Base-by-base conservation (phyloP, 2,113 vertebrate genomes). In the Prolemur simus region DNA sequence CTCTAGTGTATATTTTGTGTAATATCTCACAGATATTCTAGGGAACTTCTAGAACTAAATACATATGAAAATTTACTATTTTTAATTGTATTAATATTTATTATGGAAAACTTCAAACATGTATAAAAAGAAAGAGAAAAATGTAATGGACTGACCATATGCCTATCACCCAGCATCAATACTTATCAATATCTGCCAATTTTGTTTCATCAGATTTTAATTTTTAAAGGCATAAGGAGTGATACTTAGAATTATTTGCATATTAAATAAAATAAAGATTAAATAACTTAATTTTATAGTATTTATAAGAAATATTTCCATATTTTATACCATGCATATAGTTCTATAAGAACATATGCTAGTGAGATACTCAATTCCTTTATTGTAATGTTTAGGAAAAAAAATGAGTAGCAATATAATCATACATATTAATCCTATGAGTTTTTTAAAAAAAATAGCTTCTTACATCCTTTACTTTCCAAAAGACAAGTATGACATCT, bases 221-320 rank as follows among this genome's bases (percentile, higher is more conserved):
- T 81, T 93, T 91, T 60, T 78, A 49, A 88, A 95, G 84, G 47
- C 68, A 87, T 8, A 92, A 34, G 18, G 39, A 86, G 8, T 47
- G n/a, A 52, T 74, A 74, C 47, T 85, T 39, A 84, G 54, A 66
- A 93, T 34, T 74, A 63, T 56, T 60, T 78, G 27, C 32, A 73
- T 81, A 47, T 80, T 66, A 78, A 92, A 63, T 66, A 81, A 77
- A 89, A 47, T 45, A 49, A 25, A 69, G 47, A 45, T 45, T 84
- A 95, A 69, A 85, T 85, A 89, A 39, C 2, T 80, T 29, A 83
- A 80, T 86, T 93, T 73, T 93, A 87, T 47, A 66, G 63, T 89
- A 11, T 86, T 89, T n/a, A 15, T 87, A 89, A 77, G 45, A 94
- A 95, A 66, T 29, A 52, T 60, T 78, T 86, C 18, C n/a, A 64